Evolutionary conservation across 2,113 vertebrate genomes (phyloP).

Genomic region (Cervus canadensis): DNA sequence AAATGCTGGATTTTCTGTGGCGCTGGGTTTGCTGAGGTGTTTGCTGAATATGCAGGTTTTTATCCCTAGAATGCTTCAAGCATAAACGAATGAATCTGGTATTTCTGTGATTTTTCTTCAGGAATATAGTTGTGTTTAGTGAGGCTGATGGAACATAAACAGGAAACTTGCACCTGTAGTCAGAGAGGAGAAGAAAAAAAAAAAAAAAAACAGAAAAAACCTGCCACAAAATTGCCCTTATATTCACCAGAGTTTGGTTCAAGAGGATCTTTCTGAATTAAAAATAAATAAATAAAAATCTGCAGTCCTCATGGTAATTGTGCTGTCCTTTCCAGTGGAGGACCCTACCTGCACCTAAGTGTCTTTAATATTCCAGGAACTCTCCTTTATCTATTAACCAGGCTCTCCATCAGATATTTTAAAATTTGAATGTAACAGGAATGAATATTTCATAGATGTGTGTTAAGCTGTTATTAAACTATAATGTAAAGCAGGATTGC

Average conservation of each 20-base stretch:
- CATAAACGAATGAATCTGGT: neutral
- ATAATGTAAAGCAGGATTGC: slow-evolving; percentile 70
- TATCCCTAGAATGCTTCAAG: neutral
- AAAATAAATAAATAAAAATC: slow-evolving; percentile 26
- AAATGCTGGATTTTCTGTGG: neutral
- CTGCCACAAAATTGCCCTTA: slow-evolving; percentile 51
- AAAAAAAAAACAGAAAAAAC: slow-evolving; percentile 33
- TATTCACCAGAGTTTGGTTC: slow-evolving; percentile 53
- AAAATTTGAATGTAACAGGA: slow-evolving; percentile 73
- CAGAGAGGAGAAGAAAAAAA: neutral
- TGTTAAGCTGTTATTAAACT: slow-evolving; percentile 79
- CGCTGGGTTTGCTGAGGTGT: neutral
- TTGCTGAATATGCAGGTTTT: neutral
- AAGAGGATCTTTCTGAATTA: slow-evolving; percentile 64
- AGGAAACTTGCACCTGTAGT: neutral
- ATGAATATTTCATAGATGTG: slow-evolving; percentile 74
- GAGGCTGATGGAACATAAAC: neutral
- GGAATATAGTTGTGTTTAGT: neutral
- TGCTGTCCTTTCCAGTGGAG: slow-evolving; percentile 54
- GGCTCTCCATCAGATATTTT: slow-evolving; percentile 74
- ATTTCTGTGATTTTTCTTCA: neutral
- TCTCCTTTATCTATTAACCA: slow-evolving; percentile 75
- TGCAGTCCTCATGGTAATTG: slow-evolving; percentile 42
- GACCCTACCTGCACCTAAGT: slow-evolving; percentile 28
- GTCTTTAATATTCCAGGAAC: slow-evolving; percentile 75